These are phyloP conservation scores for Tachysurus vachellii DNA, from an alignment of 2,113 vertebrate genomes.

Conservation along the genomic window DNA sequence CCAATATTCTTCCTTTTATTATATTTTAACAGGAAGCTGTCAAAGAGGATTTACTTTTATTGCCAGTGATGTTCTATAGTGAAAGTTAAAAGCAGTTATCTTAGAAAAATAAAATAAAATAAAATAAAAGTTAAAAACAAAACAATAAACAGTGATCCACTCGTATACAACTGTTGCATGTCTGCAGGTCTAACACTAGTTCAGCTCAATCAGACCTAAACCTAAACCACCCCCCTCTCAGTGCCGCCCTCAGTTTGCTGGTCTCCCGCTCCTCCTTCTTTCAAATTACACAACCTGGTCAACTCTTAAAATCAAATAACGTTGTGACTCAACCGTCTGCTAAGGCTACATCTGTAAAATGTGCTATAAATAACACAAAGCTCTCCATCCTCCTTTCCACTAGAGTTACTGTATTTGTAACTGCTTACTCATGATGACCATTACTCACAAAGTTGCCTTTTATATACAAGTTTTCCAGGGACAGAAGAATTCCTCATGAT, in stretches of 20 bases:
- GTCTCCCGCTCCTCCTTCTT: conserved; percentile 21
- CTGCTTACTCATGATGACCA: not conserved
- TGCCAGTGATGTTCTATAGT: conserved; percentile 11
- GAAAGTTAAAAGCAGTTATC: not conserved
- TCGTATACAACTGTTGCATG: not conserved
- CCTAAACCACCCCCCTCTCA: not conserved
- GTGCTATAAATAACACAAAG: not conserved
- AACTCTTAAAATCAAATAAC: not conserved
- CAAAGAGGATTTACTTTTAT: not conserved
- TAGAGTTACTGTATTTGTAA: not conserved
- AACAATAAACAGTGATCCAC: not conserved
- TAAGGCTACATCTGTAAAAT: not conserved
- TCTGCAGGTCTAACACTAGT: not conserved
- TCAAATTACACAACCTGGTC: conserved; percentile 41
- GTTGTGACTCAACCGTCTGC: not conserved
- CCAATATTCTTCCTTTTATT: conserved; percentile 3
- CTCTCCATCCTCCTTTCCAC: conserved; percentile 2
- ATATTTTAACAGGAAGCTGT: not conserved
- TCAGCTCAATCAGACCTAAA: not conserved
- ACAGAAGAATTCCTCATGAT: not conserved
- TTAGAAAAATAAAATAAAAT: not conserved
- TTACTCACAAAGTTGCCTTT: not conserved
- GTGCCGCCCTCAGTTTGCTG: not conserved
- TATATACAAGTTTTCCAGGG: not conserved
- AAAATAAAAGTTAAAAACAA: too few species aligned